These are phyloP conservation scores for Berghia stephanieae DNA, from an alignment of 1,140 invertebrate species.

Conservation along the genomic window DNA sequence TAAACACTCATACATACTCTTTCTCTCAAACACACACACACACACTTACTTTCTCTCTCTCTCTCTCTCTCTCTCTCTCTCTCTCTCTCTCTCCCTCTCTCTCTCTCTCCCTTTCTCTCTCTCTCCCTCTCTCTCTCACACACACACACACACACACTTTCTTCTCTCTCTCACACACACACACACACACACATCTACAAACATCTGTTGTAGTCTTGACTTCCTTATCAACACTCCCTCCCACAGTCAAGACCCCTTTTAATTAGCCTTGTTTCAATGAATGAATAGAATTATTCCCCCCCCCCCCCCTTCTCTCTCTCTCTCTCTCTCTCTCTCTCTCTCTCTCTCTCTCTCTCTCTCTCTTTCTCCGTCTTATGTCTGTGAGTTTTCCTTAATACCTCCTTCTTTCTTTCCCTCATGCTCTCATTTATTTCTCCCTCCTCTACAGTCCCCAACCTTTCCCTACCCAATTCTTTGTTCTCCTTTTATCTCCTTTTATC, in stretches of 20 bases:
- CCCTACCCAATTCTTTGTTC: background rate
- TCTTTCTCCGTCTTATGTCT: background rate
- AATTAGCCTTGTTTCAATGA: too few species aligned
- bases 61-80: background rate
- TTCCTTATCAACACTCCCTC: too few species aligned
- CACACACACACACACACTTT: background rate
- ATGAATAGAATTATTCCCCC: background rate
- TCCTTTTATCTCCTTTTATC: background rate
- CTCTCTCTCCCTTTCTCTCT: conserved; percentile 5
- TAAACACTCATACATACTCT: background rate
- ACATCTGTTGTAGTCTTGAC: too few species aligned
- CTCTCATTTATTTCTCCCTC: background rate
- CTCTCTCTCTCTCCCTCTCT: conserved; percentile 12
- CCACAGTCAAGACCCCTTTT: too few species aligned
- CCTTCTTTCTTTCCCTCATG: background rate
- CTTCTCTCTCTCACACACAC: too few species aligned
- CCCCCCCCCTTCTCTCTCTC: background rate
- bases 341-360: conserved; percentile 13
- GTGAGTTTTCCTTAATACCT: background rate
- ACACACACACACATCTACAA: too few species aligned
- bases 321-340: background rate
- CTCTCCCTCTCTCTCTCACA: conserved; percentile 2
- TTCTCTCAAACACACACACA: background rate
- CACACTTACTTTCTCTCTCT: conserved; percentile 15
- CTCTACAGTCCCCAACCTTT: too few species aligned